Conservation (phyloP, 64 coral and sea anemone genomes). For the Trachythela sp. region DNA sequence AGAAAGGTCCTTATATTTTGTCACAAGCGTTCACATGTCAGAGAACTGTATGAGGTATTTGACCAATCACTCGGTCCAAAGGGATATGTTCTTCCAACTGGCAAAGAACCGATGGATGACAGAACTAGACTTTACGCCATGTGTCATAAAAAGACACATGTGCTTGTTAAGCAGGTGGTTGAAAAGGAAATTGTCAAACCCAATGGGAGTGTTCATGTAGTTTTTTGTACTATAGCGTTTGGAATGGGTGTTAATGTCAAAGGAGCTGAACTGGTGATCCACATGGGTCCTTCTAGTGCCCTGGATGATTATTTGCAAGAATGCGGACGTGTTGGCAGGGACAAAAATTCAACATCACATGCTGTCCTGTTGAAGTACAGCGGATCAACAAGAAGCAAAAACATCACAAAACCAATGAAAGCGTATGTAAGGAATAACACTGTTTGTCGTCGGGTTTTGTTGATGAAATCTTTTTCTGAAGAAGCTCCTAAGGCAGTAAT, state of each 20-base stretch:
- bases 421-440: neutral
- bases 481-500: neutral
- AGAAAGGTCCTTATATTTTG: constrained; percentile 19
- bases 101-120: neutral
- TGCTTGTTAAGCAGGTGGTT: neutral
- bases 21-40: constrained; percentile 3
- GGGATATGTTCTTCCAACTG: neutral
- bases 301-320: neutral
- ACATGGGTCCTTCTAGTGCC: neutral
- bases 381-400: neutral
- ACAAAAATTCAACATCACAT: neutral
- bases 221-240: neutral
- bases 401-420: neutral
- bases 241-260: neutral
- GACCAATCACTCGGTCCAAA: neutral
- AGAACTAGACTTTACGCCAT: neutral
- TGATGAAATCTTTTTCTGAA: neutral
- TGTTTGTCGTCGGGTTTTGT: neutral
- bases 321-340: too few relatives aligned
- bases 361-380: neutral
- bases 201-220: neutral
- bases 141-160: neutral
- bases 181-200: neutral
- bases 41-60: too few relatives aligned
- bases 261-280: neutral